Percentiles rank a stretch among this genome's conserved stretches.
Conservation (phyloP, 2,113 vertebrate genomes). For the Phalacrocorax aristotelis region DNA sequence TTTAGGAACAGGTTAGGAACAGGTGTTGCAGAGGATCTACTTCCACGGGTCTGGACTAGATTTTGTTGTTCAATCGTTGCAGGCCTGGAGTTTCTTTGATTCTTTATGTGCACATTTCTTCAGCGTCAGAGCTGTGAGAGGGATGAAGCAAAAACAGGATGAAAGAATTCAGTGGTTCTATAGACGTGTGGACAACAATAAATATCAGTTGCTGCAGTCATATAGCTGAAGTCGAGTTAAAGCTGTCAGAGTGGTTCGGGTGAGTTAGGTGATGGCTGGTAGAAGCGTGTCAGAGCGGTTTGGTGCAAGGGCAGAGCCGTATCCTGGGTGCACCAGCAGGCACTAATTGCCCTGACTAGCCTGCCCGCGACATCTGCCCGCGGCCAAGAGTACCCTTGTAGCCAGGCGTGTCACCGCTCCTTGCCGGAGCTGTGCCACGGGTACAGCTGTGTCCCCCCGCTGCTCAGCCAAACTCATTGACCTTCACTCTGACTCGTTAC, state of each 20-base stretch:
- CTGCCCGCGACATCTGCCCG: not conserved
- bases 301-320: not conserved
- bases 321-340: not conserved
- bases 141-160: not conserved
- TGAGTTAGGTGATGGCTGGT: not conserved
- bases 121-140: not conserved
- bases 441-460: not conserved
- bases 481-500: not conserved
- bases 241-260: not conserved
- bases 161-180: not conserved
- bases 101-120: not conserved
- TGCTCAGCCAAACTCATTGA: not conserved
- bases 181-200: not conserved
- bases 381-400: not conserved
- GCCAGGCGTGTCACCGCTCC: not conserved
- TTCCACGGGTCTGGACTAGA: not conserved
- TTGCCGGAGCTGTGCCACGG: not conserved
- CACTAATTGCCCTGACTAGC: not conserved
- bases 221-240: not conserved
- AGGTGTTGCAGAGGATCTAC: not conserved
- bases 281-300: not conserved
- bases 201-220: not conserved
- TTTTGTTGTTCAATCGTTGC: not conserved
- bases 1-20: not conserved
- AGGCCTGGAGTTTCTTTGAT: not conserved